Evolutionary conservation across 2,113 vertebrate species (phyloP), one percentile per base, ranked within the genome.

Genomic region (Antigone vipio): DNA sequence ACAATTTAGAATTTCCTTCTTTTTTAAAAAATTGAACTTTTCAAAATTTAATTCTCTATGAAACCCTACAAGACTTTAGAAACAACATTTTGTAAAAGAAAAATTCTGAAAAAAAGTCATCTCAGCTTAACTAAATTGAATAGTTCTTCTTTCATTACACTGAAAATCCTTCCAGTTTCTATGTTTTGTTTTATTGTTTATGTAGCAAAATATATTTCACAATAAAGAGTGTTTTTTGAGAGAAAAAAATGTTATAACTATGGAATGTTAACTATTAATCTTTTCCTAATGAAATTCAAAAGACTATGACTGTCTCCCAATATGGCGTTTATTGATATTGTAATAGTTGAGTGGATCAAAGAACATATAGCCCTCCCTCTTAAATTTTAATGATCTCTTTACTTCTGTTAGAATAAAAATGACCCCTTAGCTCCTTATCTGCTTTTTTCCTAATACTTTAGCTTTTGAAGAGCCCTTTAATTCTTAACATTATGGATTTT

Each of bases 21-120:
- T 56, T 56, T 59, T 38, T 8, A 5, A 16, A 8, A 63, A 55
- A 45, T 6, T 15, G 3, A 21, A 0, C 0, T 3, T 4, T 7
- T 55, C 16, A 55, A 60, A 84, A 30, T 34, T 15, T 19, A 13
- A 27, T 63, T 79, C 4, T 50, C 5, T 23, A 20, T 30, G 9
- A 82, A 67, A 75, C 49, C 2, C 19, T 12, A 47, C 21, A 71
- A 38, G 1, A 53, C 2, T 75, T 55, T 64, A 78, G 7, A 60
- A 88, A 47, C 2, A 90, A 53, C 3, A 0, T 26, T 45, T 85
- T 78, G 1, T 35, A 45, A 66, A 67, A 64, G 3, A 82, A 88
- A 60, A 60, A 23, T 38, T 47, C 4, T 27, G 2, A 17, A 52
- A 74, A 58, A 56, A 55, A 4, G 53, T 56, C 0, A 32, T 59